Evolutionary conservation across 1,140 invertebrate genomes (phyloP).

Genomic region (Thalassaphorura encarpata): DNA sequence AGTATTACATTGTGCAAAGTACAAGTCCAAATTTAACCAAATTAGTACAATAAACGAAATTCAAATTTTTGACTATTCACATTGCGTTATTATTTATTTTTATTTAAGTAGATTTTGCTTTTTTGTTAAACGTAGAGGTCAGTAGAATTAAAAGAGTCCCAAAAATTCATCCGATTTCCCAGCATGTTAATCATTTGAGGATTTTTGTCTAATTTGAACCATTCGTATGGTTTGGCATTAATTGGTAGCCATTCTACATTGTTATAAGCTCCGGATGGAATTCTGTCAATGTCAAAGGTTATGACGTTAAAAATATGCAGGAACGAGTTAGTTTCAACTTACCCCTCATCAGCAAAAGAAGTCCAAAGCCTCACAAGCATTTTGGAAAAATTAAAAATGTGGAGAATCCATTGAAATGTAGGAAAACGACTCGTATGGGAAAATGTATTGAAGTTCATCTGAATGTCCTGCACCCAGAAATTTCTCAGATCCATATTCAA

Average conservation of each 20-base stretch:
- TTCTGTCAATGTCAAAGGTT: no score
- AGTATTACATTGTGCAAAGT: no score
- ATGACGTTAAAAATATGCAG: no score
- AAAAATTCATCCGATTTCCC: constrained; percentile 19
- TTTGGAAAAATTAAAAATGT: constrained; percentile 18
- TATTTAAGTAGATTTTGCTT: no score
- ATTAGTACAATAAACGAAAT: no score
- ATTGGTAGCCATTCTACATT: constrained; percentile 6
- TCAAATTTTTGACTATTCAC: no score
- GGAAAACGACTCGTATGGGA: constrained; percentile 21
- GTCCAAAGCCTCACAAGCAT: constrained; percentile 19
- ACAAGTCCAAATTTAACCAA: no score
- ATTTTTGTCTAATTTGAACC: constrained; percentile 11
- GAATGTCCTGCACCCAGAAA: constrained; percentile 4
- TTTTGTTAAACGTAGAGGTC: constrained; percentile 9
- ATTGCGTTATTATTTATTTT: no score
- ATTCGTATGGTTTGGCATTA: constrained; percentile 4
- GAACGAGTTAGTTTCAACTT: no score
- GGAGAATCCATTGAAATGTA: constrained; percentile 4
- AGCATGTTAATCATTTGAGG: not conserved
- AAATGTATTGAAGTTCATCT: constrained; percentile 25
- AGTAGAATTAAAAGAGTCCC: constrained; percentile 13
- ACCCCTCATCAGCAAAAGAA: constrained; percentile 20
- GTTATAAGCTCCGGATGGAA: not conserved
- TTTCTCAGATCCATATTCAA: not conserved